Evolutionary conservation across 2,797 vertebrate species (phyloP).

Genomic region (Enteromius radiatus): DNA sequence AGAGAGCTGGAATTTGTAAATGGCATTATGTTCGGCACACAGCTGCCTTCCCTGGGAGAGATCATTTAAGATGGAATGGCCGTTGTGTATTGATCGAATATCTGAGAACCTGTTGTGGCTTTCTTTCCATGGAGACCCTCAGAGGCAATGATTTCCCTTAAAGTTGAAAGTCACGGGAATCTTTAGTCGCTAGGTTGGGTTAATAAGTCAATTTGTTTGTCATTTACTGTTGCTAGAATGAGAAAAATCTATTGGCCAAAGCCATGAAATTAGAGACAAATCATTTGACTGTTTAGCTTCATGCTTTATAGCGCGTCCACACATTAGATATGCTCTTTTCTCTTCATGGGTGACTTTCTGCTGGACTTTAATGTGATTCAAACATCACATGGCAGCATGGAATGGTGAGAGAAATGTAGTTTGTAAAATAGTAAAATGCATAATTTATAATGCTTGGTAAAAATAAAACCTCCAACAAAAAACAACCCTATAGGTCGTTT

Average conservation of each 20-base stretch:
- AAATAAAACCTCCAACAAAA: no score
- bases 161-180: constrained; percentile 22
- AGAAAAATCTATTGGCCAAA: constrained; percentile 18
- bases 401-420: constrained; percentile 31
- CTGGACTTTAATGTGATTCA: constrained; percentile 38
- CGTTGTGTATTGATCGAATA: constrained; percentile 34
- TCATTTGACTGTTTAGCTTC: background rate
- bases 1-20: constrained; percentile 1
- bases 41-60: constrained; percentile 22
- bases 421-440: background rate
- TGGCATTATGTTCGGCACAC: constrained; percentile 13
- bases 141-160: constrained; percentile 34
- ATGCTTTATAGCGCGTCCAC: background rate
- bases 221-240: constrained; percentile 26
- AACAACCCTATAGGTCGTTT: no score
- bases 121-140: constrained; percentile 18
- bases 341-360: background rate
- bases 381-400: constrained; percentile 31
- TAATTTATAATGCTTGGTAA: background rate
- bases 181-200: constrained; percentile 40
- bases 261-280: constrained; percentile 1
- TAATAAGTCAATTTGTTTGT: constrained; percentile 41
- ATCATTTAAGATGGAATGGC: constrained; percentile 38
- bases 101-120: constrained; percentile 21
- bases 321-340: constrained; percentile 28